Percentiles rank a stretch among this genome's conserved stretches.
phyloP scores from a whole-genome alignment of 2,113 vertebrate genomes.

The Pangasianodon gigas region DNA sequence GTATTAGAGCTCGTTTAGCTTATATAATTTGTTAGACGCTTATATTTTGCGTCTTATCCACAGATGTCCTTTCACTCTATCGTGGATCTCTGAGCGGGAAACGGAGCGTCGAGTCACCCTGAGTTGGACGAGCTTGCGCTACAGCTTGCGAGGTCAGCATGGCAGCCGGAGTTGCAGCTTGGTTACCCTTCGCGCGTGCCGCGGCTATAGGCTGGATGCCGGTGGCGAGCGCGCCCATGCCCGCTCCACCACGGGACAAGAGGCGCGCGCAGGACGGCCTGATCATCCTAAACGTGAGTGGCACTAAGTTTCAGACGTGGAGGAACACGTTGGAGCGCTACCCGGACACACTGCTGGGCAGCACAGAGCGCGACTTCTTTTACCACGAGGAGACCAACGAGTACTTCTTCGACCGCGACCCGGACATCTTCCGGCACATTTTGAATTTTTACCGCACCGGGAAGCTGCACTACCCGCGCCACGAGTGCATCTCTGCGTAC shows the following conservation, averaged over 20 bases:
- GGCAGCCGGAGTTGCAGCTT: constrained; percentile 93
- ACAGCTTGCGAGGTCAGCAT: constrained; percentile 71
- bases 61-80: constrained; percentile 55
- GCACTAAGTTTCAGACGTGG: constrained; percentile 93
- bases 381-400: constrained; percentile 89
- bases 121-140: constrained; percentile 55
- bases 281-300: constrained; percentile 92
- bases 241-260: constrained; percentile 79
- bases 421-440: constrained; percentile 94
- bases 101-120: constrained; percentile 52
- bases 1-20: not conserved
- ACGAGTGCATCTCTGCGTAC: constrained; percentile 94
- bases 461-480: constrained; percentile 92
- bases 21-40: not conserved
- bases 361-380: constrained; percentile 94
- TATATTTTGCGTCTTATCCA: constrained; percentile 46
- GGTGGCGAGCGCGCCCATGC: constrained; percentile 90
- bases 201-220: constrained; percentile 98
- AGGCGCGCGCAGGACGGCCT: constrained; percentile 81
- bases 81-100: constrained; percentile 55
- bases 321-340: constrained; percentile 91
- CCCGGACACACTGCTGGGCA: constrained; percentile 94
- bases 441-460: constrained; percentile 97
- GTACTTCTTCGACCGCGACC: constrained; percentile 97
- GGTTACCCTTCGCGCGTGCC: constrained; percentile 94